Percentiles rank a stretch among this genome's conserved stretches.
Conservation (phyloP, 2,113 vertebrate genomes). For the Triplophysa rosa region DNA sequence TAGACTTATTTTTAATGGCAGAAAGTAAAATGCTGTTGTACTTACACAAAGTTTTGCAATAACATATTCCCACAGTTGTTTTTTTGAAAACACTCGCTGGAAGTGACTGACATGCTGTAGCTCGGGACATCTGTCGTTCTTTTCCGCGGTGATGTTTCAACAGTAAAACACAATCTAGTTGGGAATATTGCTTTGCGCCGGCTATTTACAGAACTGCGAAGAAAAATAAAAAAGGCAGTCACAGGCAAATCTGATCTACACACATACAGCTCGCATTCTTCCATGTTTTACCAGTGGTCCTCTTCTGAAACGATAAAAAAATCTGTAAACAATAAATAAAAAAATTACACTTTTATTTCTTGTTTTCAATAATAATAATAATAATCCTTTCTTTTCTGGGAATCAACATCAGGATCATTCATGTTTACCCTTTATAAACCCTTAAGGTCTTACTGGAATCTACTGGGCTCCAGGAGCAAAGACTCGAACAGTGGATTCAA, state of each 20-base stretch:
- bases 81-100: constrained; percentile 22
- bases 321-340: constrained; percentile 55
- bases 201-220: constrained; percentile 75
- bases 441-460: constrained; percentile 61
- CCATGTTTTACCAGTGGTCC: constrained; percentile 74
- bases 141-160: constrained; percentile 55
- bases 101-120: constrained; percentile 6
- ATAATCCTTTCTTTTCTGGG: constrained; percentile 50
- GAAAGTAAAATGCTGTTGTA: not conserved
- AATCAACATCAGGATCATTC: constrained; percentile 63
- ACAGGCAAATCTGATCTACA: constrained; percentile 63
- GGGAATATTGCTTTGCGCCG: constrained; percentile 70
- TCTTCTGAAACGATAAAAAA: constrained; percentile 60
- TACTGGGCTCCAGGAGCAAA: constrained; percentile 58
- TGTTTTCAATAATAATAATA: constrained; percentile 32
- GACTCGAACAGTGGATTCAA: constrained; percentile 62
- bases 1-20: not conserved
- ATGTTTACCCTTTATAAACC: constrained; percentile 59
- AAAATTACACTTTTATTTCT: constrained; percentile 48
- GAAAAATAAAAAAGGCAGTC: constrained; percentile 54
- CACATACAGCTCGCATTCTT: constrained; percentile 64
- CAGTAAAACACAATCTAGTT: constrained; percentile 67
- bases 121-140: constrained; percentile 20
- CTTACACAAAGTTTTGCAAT: not conserved
- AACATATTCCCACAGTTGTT: not conserved